Base-by-base conservation (phyloP, 2,888 invertebrate species). In the Archaeoteleia sp. region DNA sequence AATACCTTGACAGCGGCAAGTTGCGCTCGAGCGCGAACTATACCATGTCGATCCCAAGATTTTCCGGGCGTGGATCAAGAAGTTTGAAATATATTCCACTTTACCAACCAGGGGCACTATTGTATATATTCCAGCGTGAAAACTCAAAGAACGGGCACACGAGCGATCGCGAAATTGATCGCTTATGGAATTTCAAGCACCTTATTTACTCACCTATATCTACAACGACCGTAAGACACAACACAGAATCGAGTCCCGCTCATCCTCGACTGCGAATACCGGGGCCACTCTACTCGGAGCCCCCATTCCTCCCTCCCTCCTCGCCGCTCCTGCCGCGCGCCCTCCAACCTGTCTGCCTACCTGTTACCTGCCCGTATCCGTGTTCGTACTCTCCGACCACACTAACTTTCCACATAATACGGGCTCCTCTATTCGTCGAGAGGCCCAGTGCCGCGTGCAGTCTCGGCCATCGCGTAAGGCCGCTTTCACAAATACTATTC, bases 251-350 rank as follows among this genome's bases (percentile, higher is more conserved):
- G 75, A 72, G 79, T 77, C 73, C 80, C 82, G 79, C 81, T 80
- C 82, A 83, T 83, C 76, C 80, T 82, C 81, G 78, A 81, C 78
- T 81, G 81, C 71, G 79, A 80, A 80, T 79, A 78, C 80, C 76
- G 80, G 78, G 75, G 72, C 78, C 74, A 78, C 80, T 57, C 43
- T 77, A 73, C 76, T 76, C 70, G 74, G 45, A 27, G 51, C 46
- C 48, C 58, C 60, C 55, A 17, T 34, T 42, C 57, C 48, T 57
- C 51, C 70, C 66, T 61, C 49, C 49, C 49, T 48, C 63, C 60
- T 54, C n/a, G 67, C 45, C 54, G 27, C 25, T 54, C 63, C 49
- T 40, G 7, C 55, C 55, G 46, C 55, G 42, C 53, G 35, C 55
- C 53, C 42, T 29, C 43, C 40, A 30, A 37, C 32, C 17, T 10